phyloP scores from a whole-genome alignment of 2,797 vertebrate species.

The Poeciliopsis turneri region DNA sequence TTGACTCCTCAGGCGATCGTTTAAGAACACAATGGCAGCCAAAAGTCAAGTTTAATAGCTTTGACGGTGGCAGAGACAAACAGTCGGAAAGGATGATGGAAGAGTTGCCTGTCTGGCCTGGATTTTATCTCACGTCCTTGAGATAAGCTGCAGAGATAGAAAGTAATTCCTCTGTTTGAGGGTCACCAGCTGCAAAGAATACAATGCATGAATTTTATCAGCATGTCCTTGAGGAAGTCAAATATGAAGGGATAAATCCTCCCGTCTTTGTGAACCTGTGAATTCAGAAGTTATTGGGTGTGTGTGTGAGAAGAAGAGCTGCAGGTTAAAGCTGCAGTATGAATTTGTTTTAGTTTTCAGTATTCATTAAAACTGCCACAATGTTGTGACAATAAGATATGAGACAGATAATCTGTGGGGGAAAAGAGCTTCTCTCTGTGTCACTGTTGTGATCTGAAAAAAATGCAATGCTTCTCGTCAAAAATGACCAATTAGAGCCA shows the following conservation, averaged over 20 bases:
- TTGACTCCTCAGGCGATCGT: constrained; percentile 56
- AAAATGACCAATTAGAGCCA: too few species aligned
- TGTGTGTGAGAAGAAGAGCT: neutral
- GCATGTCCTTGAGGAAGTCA: constrained; percentile 36
- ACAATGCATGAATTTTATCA: constrained; percentile 41
- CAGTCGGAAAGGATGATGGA: constrained; percentile 18
- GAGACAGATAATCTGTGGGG: too few species aligned
- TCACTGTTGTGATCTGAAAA: too few species aligned
- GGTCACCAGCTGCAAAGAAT: constrained; percentile 5
- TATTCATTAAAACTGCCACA: too few species aligned
- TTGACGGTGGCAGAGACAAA: constrained; percentile 22
- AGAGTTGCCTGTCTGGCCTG: constrained; percentile 10
- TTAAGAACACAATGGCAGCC: constrained; percentile 42
- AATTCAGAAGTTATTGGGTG: neutral
- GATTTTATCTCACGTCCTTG: constrained; percentile 52
- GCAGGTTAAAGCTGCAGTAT: neutral
- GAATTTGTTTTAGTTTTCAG: too few species aligned
- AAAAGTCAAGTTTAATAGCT: constrained; percentile 54
- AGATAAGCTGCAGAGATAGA: constrained; percentile 44
- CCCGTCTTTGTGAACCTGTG: constrained; percentile 1
- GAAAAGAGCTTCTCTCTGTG: too few species aligned
- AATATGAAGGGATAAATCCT: constrained; percentile 15
- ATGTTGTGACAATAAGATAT: too few species aligned
- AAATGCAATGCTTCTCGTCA: too few species aligned
- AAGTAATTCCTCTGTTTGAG: constrained; percentile 21